Evolutionary conservation across 2,797 vertebrate species (phyloP).

Genomic region (Hippopotamyrus pictus): DNA sequence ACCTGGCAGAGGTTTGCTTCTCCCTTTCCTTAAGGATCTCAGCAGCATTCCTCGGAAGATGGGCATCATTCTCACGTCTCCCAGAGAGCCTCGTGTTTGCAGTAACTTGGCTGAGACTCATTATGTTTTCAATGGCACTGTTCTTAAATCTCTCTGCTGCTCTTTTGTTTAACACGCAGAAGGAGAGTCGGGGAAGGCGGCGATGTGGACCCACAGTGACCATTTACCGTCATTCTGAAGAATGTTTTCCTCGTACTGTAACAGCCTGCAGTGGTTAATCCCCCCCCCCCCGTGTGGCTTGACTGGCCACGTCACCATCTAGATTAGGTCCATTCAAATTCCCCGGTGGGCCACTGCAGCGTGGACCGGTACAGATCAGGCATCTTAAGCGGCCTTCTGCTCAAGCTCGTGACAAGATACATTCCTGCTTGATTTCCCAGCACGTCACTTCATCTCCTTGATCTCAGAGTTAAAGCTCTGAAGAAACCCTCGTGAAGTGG

Average conservation of each 20-base stretch:
- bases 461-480: not conserved
- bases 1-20: slow-evolving; percentile 2
- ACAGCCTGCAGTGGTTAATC: not conserved
- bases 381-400: not conserved
- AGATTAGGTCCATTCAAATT: not conserved
- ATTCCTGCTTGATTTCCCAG: not conserved
- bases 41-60: slow-evolving; percentile 36
- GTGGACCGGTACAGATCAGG: not conserved
- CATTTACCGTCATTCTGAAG: not conserved
- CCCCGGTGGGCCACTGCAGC: not conserved
- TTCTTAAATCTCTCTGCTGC: slow-evolving; percentile 28
- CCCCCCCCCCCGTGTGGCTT: not conserved
- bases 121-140: slow-evolving; percentile 33
- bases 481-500: no score
- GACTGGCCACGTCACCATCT: not conserved
- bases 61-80: slow-evolving; percentile 38
- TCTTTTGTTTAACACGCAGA: not conserved
- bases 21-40: slow-evolving; percentile 1
- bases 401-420: not conserved
- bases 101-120: slow-evolving; percentile 34
- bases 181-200: slow-evolving; percentile 19
- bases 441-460: not conserved
- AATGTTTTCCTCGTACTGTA: not conserved
- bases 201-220: not conserved
- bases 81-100: slow-evolving; percentile 43